Conservation (phyloP, 2,888 invertebrate species). For the Tortrix viridana region DNA sequence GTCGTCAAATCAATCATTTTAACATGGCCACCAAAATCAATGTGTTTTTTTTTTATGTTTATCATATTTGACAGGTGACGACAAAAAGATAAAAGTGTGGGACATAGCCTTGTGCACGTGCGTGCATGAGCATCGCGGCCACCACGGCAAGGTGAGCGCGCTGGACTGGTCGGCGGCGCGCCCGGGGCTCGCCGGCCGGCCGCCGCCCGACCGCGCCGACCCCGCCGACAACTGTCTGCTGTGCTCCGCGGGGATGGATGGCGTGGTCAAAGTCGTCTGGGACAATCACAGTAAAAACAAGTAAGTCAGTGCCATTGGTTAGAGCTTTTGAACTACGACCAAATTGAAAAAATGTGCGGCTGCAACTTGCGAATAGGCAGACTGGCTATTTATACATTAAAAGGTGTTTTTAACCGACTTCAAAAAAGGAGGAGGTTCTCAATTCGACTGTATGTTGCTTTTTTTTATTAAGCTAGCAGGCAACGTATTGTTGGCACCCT, state of each 20-base stretch:
- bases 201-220: slow-evolving; percentile 61
- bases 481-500: no score
- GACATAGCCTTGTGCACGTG: slow-evolving; percentile 87
- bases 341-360: no score
- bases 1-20: no score
- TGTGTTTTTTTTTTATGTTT: not conserved
- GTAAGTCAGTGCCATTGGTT: slow-evolving; percentile 51
- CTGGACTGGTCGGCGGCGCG: slow-evolving; percentile 85
- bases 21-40: no score
- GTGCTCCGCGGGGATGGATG: slow-evolving; percentile 88
- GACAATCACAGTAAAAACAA: slow-evolving; percentile 79
- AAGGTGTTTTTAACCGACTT: no score
- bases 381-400: no score
- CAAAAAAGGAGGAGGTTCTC: no score
- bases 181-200: slow-evolving; percentile 59
- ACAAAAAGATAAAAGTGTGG: slow-evolving; percentile 89
- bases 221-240: slow-evolving; percentile 75
- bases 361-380: no score
- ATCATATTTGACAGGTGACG: slow-evolving; percentile 83
- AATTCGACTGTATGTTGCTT: no score
- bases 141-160: slow-evolving; percentile 85
- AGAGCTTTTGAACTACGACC: no score
- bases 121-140: slow-evolving; percentile 86
- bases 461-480: no score
- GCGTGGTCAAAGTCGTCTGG: slow-evolving; percentile 87